These are phyloP conservation scores for Ictalurus furcatus DNA, from an alignment of 2,113 vertebrate genomes.

Conservation along the genomic window DNA sequence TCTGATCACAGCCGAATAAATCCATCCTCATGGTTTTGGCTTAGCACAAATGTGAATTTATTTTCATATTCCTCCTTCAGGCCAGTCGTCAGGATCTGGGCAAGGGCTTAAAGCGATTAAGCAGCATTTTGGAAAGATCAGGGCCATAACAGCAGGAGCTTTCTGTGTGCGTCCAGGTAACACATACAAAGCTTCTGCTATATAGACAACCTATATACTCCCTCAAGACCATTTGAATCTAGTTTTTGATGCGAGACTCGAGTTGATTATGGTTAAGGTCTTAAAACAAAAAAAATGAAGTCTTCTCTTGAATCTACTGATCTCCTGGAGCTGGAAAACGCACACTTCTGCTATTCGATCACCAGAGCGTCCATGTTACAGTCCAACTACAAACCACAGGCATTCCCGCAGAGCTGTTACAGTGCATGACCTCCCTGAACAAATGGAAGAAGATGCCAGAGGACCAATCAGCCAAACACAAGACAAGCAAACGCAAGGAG, in stretches of 20 bases:
- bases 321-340: constrained; percentile 25
- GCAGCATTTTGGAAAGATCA: constrained; percentile 15
- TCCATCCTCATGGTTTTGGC: constrained; percentile 7
- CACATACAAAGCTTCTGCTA: constrained; percentile 4
- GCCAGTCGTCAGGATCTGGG: constrained; percentile 7
- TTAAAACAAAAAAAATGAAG: constrained; percentile 22
- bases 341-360: constrained; percentile 4
- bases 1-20: constrained; percentile 20
- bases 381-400: constrained; percentile 41
- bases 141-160: constrained; percentile 43
- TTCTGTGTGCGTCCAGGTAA: constrained; percentile 5
- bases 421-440: constrained; percentile 17
- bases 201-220: constrained; percentile 26
- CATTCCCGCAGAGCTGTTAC: constrained; percentile 35
- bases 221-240: not conserved
- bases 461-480: not conserved
- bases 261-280: not conserved
- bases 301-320: constrained; percentile 16
- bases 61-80: constrained; percentile 17
- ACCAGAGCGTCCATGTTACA: constrained; percentile 22
- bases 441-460: constrained; percentile 11
- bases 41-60: constrained; percentile 43
- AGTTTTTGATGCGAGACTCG: not conserved
- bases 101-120: constrained; percentile 37
- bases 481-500: not conserved